Evolutionary conservation across 1,140 invertebrate genomes (phyloP).

Genomic region (Melanaphis sacchari): DNA sequence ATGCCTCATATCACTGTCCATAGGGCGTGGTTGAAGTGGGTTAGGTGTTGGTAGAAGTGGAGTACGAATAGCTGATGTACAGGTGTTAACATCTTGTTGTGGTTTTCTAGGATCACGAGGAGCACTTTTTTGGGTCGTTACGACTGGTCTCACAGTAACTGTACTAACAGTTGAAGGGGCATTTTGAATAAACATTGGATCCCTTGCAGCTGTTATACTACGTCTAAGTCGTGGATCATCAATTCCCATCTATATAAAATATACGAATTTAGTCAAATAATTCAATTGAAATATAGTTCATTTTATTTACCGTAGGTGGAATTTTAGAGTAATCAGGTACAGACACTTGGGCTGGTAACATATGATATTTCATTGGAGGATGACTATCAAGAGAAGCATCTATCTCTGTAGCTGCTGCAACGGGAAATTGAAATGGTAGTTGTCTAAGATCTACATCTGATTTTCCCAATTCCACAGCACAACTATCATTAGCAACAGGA

Average conservation of each 20-base stretch:
- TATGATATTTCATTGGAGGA: slow-evolving; percentile 65
- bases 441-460: slow-evolving; percentile 72
- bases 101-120: slow-evolving; percentile 52
- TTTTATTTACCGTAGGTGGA: slow-evolving; percentile 38
- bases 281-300: neutral
- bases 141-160: slow-evolving; percentile 14
- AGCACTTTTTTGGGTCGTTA: slow-evolving; percentile 30
- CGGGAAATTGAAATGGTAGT: slow-evolving; percentile 75
- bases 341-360: slow-evolving; percentile 54
- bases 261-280: neutral
- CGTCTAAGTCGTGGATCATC: slow-evolving; percentile 50
- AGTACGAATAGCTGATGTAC: neutral
- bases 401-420: slow-evolving; percentile 82
- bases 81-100: slow-evolving; percentile 35
- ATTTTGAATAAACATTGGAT: slow-evolving; percentile 35
- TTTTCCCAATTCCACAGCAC: slow-evolving; percentile 41
- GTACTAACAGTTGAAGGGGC: neutral
- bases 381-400: slow-evolving; percentile 81
- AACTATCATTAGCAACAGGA: neutral
- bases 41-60: slow-evolving; percentile 45
- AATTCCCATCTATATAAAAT: slow-evolving; percentile 50
- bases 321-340: slow-evolving; percentile 60
- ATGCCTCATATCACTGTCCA: slow-evolving; percentile 55
- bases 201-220: slow-evolving; percentile 48
- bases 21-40: slow-evolving; percentile 18